Evolutionary conservation across 2,797 vertebrate genomes (phyloP).

Genomic region (Chlorospingus flavigularis): DNA sequence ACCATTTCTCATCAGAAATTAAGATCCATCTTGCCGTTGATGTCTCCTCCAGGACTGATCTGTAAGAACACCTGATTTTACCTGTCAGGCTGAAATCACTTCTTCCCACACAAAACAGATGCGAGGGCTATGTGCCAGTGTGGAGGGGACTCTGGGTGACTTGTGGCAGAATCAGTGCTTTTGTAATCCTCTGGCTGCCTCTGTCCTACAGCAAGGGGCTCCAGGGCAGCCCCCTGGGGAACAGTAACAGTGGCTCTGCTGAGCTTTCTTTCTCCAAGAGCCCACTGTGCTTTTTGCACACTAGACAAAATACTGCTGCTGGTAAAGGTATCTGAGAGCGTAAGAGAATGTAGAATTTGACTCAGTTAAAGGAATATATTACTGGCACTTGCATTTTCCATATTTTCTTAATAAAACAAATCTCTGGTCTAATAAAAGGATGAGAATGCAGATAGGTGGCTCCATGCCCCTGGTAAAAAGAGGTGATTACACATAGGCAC

Average conservation of each 20-base stretch:
- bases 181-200: not conserved
- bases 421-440: not conserved
- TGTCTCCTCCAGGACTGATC: not conserved
- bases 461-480: not conserved
- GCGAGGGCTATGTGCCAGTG: accelerated
- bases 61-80: not conserved
- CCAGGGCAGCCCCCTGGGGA: accelerated
- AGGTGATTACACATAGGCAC: not conserved
- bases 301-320: not conserved
- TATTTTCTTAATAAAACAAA: conserved; percentile 21
- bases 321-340: not conserved
- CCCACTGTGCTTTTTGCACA: not conserved
- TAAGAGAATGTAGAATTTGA: not conserved
- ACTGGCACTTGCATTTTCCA: not conserved
- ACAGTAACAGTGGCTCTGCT: not conserved
- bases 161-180: not conserved
- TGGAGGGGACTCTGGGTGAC: not conserved
- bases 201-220: not conserved
- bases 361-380: conserved; percentile 3
- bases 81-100: not conserved
- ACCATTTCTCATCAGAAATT: conserved; percentile 13
- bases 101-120: not conserved
- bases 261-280: not conserved
- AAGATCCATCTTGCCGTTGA: not conserved
- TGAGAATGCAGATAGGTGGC: not conserved